These are phyloP conservation scores for Dipus sagitta DNA, from an alignment of 2,797 vertebrate species.

Conservation along the genomic window DNA sequence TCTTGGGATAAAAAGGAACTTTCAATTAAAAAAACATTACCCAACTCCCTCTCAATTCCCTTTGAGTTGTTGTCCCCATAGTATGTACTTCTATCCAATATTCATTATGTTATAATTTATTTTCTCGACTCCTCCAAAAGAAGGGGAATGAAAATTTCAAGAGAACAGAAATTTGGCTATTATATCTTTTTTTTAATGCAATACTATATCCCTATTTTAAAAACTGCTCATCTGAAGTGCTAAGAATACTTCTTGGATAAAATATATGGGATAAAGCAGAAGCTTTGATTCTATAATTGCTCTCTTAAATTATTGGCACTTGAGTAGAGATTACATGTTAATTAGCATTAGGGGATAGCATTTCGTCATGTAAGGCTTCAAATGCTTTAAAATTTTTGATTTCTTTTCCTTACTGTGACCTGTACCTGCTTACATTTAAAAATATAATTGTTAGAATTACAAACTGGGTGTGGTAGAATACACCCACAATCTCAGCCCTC, in stretches of 20 bases:
- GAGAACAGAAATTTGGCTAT: background rate
- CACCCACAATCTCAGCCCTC: too few species aligned
- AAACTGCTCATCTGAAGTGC: background rate
- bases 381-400: constrained; percentile 3
- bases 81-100: background rate
- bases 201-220: background rate
- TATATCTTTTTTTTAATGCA: background rate
- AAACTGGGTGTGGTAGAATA: too few species aligned
- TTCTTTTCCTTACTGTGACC: background rate
- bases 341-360: constrained; percentile 20
- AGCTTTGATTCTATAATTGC: constrained; percentile 41
- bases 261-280: background rate
- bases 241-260: constrained; percentile 11
- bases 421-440: background rate
- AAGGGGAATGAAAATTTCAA: background rate
- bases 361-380: background rate
- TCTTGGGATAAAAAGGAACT: too few species aligned
- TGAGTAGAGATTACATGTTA: constrained; percentile 7
- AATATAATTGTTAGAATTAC: background rate
- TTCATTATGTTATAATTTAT: background rate
- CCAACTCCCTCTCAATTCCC: background rate
- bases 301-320: background rate
- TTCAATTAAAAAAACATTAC: background rate
- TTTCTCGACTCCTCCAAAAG: background rate
- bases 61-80: background rate